Base-by-base conservation (phyloP, 2,888 invertebrate species). In the Pandemis corylana region DNA sequence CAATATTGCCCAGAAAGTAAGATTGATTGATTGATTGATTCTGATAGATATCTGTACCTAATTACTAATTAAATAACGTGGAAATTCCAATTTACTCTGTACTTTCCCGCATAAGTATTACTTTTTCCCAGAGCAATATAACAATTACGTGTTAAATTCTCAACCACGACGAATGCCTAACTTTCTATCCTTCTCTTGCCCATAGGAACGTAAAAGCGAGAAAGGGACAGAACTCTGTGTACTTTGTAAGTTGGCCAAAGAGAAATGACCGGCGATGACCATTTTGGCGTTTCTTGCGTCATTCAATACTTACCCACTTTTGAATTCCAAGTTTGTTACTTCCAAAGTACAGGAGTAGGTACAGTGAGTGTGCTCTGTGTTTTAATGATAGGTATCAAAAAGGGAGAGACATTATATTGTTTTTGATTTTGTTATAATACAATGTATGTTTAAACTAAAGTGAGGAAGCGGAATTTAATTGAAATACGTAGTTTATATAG, bases 241-340 rank as follows among this genome's bases (percentile, higher is more conserved):
- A 84, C 82, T 84, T 85, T 86, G 89, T 92, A 94, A 93, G 93
- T 94, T 92, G 93, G 94, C 89, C 94, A 94, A 92, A 94, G 94
- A 87, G 94, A 94, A 94, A 93, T 94, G 94, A 93, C 94, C 94
- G 92, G 89, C 70, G 90, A 78, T 90, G 93, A 91, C 92, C 92
- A 92, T 92, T 93, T 93, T 85, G 89, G 89, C 84, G 84, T 74
- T n/a, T 65, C 88, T 94, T 93, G 91, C 93, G 92, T 94, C 94
- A 93, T 87, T 87, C 76, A 80, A 77, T 82, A 74, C 62, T 74
- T 66, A 74, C 74, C 87, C 87, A 85, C 84, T 83, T 82, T 85
- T 87, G 89, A 91, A 91, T 91, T 85, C 78, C 80, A 87, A 89
- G 85, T 59, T 46, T 59, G 67, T 69, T 73, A 28, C 41, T 41